Base-by-base conservation (phyloP, 2,113 vertebrate genomes). In the Salvator merianae region DNA sequence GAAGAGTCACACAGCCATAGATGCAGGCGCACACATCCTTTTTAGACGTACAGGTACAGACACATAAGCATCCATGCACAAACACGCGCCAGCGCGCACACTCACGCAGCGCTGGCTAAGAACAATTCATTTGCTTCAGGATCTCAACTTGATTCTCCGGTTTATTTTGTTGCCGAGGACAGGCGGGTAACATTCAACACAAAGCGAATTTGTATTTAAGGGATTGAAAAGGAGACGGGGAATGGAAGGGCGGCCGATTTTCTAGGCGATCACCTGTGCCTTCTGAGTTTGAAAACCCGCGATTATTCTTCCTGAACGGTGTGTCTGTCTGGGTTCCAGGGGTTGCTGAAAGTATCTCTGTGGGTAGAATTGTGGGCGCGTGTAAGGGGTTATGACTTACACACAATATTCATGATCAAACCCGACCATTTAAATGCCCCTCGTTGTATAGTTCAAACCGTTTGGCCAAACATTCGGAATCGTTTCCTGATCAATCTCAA, bases 111-210 rank as follows among this genome's bases (percentile, higher is more conserved):
- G 16, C 26, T 63, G 22, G 9, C 24, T 30, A 34, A 36, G 75
- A 18, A 69, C n/a, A 28, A 8, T 18, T 4, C 2, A 3, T 82
- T 71, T 34, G 66, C 68, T 63, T 79, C 79, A 75, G 72, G 86
- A 83, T 59, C 66, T 68, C 50, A 55, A 32, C 79, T n/a, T 6
- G 72, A 82, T 85, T n/a, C 55, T 24, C 59, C 77, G 38, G 3
- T 28, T 84, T 47, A 7, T 74, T 34, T 81, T 84, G 30, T 86
- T 36, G 85, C 77, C 80, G 82, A 77, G 77, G 87, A 12, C 22
- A 7, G 5, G 47, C 2, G 9, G 32, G 84, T 10, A 14, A 38
- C 13, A 10, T 18, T 32, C 69, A 73, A 63, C 34, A 13, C 43
- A 28, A 40, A 81, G 69, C 78, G 36, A 65, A 66, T 82, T 91